Conservation (phyloP, 2,888 invertebrate species). For the Dioctria rufipes region DNA sequence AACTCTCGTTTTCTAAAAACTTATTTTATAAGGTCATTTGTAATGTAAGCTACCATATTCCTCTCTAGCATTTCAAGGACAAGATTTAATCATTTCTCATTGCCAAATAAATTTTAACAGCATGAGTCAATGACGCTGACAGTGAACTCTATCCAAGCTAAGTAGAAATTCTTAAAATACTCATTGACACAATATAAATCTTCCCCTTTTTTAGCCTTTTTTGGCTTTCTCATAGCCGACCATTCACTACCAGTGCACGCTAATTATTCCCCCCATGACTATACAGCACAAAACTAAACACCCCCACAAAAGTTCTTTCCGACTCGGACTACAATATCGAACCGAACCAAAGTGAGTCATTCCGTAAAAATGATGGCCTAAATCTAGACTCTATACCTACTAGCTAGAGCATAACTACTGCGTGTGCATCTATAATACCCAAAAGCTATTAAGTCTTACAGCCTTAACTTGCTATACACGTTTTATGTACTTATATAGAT, state of each 20-base stretch:
- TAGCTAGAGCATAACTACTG: too few species aligned
- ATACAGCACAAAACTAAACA: slow-evolving; percentile 14
- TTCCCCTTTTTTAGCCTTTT: slow-evolving; percentile 17
- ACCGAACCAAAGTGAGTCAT: slow-evolving; percentile 9
- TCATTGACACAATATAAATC: slow-evolving; percentile 6
- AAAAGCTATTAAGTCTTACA: not conserved
- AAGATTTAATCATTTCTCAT: too few species aligned
- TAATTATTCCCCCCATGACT: not conserved
- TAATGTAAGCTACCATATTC: too few species aligned
- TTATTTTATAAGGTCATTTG: too few species aligned
- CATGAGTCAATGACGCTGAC: too few species aligned
- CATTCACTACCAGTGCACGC: not conserved
- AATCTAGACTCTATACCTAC: not conserved
- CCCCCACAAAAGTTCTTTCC: slow-evolving; percentile 20
- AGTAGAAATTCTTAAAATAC: too few species aligned
- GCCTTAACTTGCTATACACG: not conserved
- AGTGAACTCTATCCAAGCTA: too few species aligned
- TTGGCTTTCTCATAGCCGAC: slow-evolving; percentile 15
- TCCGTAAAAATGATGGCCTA: slow-evolving; percentile 14
- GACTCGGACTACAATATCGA: slow-evolving; percentile 4
- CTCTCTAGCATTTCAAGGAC: too few species aligned
- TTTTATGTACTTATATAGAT: too few species aligned
- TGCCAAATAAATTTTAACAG: too few species aligned
- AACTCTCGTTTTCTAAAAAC: too few species aligned
- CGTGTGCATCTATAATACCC: not conserved